Conservation (phyloP, 2,797 vertebrate species). For the Dendrocincla tyrannina region DNA sequence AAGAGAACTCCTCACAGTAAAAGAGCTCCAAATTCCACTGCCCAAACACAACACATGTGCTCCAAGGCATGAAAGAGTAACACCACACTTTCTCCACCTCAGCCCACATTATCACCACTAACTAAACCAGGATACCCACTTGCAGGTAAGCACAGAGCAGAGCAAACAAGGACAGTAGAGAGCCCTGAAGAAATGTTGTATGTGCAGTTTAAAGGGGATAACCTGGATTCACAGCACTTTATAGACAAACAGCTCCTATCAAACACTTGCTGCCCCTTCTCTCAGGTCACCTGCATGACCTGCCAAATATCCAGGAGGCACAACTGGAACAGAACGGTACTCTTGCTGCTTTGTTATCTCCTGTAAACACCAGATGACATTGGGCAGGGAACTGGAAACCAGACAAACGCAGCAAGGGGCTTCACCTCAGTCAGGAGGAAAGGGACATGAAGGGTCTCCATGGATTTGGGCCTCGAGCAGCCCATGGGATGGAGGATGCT, state of each 20-base stretch:
- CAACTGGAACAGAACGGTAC: not conserved
- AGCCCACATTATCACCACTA: not conserved
- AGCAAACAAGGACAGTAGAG: not conserved
- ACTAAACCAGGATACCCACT: constrained; percentile 19
- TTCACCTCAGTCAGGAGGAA: not conserved
- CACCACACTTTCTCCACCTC: not conserved
- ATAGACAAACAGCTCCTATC: not conserved
- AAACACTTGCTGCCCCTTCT: not conserved
- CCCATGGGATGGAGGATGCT: accelerated
- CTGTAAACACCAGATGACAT: not conserved
- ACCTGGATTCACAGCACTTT: not conserved
- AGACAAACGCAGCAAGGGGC: accelerated
- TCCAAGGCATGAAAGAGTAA: not conserved
- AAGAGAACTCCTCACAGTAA: not conserved
- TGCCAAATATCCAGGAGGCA: not conserved
- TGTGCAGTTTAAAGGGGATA: not conserved
- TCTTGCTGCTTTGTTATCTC: not conserved
- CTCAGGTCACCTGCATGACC: not conserved
- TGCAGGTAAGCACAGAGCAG: not conserved
- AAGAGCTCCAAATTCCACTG: not conserved
- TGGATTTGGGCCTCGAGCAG: not conserved
- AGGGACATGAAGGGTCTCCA: accelerated
- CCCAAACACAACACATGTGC: not conserved
- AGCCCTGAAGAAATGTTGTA: not conserved
- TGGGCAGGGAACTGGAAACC: not conserved